Base-by-base conservation (phyloP, 2,888 invertebrate species). In the Tenthredo amoena region DNA sequence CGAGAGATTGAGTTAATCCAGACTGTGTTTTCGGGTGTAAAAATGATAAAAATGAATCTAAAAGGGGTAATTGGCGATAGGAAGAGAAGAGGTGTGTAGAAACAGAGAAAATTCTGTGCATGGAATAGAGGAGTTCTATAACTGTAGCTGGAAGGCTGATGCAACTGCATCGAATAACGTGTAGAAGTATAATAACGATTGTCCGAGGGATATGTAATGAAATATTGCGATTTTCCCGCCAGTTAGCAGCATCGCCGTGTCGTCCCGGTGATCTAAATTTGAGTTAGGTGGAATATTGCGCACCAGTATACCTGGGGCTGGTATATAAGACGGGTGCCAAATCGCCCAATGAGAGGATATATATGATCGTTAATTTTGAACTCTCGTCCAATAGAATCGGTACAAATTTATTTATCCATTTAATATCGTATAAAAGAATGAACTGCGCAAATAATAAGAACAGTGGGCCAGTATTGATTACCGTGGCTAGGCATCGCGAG, bases 391-490 rank as follows among this genome's bases (percentile, higher is more conserved):
- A 26, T 21, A 21, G 62, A 26, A 26, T 21, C 26, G 62, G 62
- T 62, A 26, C 6, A 68, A 68, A 34, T 34, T 31, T 34, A 18
- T 15, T 26, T 18, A 34, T 6, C 34, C 34, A 18, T 34, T 12
- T 74, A 12, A 43, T 21, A 43, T 43, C 34, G 34, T 43, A 18
- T n/a, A 12, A 74, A 74, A 74, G 18, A 55, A 77, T 47, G 77
- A 77, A 77, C 50, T 77, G 77, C 77, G 77, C 77, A 55, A 77
- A 77, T 77, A 77, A 55, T 31, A 77, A 55, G 50, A 34, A 58
- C 81, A 62, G 62, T 81, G 81, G 58, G 62, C 40, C 62, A 81
- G 81, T 81, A 81, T 81, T 62, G 81, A 81, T 81, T 62, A 62
- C 58, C 58, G 77, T 15, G 62, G 58, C 62, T n/a, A 58, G 18